Evolutionary conservation across 2,797 vertebrate species (phyloP).

Genomic region (Xiphorhynchus erythropygius): DNA sequence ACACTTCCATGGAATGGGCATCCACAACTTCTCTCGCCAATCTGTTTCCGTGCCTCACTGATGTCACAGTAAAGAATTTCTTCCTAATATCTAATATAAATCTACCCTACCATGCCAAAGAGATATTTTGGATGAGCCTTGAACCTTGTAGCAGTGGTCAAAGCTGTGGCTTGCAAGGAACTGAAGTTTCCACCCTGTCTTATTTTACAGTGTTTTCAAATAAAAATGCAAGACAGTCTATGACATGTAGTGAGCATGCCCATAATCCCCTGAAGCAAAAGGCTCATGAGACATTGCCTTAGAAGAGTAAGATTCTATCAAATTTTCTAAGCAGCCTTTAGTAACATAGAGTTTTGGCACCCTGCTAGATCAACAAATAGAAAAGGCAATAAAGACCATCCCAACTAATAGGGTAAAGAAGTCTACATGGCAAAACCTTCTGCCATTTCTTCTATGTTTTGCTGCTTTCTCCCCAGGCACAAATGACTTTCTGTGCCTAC

Average conservation of each 20-base stretch:
- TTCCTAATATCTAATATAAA: neutral
- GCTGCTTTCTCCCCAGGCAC: neutral
- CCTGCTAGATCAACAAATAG: slow-evolving; percentile 21
- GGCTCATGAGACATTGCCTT: neutral
- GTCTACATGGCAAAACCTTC: neutral
- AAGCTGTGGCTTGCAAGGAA: neutral
- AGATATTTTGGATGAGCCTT: neutral
- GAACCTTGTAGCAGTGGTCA: neutral
- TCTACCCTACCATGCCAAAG: neutral
- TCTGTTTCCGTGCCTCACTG: neutral
- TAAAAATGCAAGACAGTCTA: neutral
- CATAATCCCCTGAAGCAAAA: neutral
- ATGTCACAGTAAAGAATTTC: neutral
- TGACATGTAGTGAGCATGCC: rapidly evolving
- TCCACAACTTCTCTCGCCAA: neutral
- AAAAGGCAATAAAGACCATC: neutral
- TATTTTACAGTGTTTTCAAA: neutral
- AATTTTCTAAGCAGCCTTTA: neutral
- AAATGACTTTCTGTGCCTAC: slow-evolving; percentile 15
- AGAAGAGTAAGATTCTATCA: neutral
- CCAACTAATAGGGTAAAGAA: neutral
- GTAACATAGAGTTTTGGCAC: neutral
- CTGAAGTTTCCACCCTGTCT: neutral
- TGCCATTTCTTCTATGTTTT: neutral
- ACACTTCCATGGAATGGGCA: neutral